Conservation (phyloP, 2,113 vertebrate species). For the Amia ocellicauda region DNA sequence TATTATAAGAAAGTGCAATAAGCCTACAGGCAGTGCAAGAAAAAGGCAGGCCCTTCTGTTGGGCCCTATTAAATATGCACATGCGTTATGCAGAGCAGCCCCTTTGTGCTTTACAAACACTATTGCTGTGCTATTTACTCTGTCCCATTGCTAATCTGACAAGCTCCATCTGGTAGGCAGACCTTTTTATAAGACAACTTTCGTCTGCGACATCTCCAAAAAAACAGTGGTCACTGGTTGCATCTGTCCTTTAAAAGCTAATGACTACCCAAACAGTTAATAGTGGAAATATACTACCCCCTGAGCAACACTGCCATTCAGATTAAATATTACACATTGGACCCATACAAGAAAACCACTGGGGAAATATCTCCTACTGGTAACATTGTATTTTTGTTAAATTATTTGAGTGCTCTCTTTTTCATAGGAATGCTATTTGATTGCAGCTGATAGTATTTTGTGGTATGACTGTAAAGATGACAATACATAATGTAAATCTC, state of each 20-base stretch:
- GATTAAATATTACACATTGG: neutral
- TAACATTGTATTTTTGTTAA: too few relatives aligned
- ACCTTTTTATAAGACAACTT: conserved; percentile 65
- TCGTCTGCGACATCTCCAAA: too few relatives aligned
- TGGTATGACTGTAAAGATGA: too few relatives aligned
- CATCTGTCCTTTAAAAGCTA: conserved; percentile 50
- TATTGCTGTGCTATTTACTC: conserved; percentile 54
- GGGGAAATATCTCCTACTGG: neutral
- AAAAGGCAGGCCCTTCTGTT: conserved; percentile 64
- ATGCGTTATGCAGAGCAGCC: conserved; percentile 48
- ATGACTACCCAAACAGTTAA: conserved; percentile 48
- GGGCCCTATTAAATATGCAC: conserved; percentile 65
- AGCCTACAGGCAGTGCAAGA: conserved; percentile 59
- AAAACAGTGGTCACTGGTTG: conserved; percentile 60
- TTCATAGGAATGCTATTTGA: too few relatives aligned
- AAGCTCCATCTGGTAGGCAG: conserved; percentile 71
- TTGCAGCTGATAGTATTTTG: too few relatives aligned
- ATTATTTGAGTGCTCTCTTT: too few relatives aligned
- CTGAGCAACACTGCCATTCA: neutral
- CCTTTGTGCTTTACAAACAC: conserved; percentile 59
- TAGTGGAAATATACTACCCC: conserved; percentile 1
- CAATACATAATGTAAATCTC: too few relatives aligned
- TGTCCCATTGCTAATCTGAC: conserved; percentile 69
- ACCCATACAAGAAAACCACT: neutral
- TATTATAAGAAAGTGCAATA: conserved; percentile 58